Percentiles rank a stretch among this genome's conserved stretches.
These are phyloP conservation scores for Ispidina picta DNA, from an alignment of 2,797 vertebrate species.

Conservation along the genomic window DNA sequence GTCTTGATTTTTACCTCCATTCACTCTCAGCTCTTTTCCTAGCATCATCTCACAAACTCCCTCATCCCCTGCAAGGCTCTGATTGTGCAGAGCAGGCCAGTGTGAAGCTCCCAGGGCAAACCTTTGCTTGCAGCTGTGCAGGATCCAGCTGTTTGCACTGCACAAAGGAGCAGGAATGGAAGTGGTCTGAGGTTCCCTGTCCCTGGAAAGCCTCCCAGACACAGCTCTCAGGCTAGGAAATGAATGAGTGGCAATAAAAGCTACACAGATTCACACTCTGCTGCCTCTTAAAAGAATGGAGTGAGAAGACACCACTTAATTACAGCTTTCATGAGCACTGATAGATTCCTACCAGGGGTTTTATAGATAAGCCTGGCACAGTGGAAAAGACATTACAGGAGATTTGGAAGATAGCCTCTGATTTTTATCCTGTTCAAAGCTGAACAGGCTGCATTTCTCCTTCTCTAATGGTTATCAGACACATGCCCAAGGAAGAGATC, in stretches of 20 bases:
- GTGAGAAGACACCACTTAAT: not conserved
- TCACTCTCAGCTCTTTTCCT: not conserved
- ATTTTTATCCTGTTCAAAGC: not conserved
- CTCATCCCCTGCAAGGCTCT: not conserved
- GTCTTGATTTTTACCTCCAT: not conserved
- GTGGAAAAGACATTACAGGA: not conserved
- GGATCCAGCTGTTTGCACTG: not conserved
- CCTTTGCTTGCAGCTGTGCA: not conserved
- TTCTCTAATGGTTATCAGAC: not conserved
- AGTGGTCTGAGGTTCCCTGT: not conserved
- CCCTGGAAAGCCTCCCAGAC: not conserved
- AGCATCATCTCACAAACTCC: not conserved
- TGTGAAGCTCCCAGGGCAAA: not conserved
- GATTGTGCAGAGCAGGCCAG: not conserved
- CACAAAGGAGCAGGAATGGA: not conserved
- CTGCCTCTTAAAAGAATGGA: not conserved
- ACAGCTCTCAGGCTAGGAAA: not conserved
- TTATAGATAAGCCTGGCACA: not conserved
- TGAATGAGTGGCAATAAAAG: constrained; percentile 2
- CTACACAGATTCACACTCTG: not conserved
- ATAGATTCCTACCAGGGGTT: not conserved
- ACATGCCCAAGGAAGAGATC: not conserved
- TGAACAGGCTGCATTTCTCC: not conserved
- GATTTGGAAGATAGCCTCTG: not conserved
- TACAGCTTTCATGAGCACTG: constrained; percentile 2